Evolutionary conservation across 2,888 invertebrate genomes (phyloP).

Genomic region (Atherix ibis): DNA sequence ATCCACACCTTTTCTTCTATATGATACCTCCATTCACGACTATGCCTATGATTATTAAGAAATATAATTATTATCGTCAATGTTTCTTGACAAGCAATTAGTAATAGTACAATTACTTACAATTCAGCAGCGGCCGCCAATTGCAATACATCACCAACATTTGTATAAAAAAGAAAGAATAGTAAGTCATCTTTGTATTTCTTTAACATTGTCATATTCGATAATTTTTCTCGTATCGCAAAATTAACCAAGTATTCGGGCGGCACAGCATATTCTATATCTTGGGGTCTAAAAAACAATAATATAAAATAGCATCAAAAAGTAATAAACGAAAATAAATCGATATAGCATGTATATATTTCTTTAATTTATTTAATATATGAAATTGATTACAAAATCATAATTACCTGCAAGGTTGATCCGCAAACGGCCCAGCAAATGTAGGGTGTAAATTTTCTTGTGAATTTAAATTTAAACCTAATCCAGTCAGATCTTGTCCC

Average conservation of each 20-base stretch:
- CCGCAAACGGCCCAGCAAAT: constrained; percentile 98
- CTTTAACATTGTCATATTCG: constrained; percentile 87
- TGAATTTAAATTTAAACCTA: constrained; percentile 96
- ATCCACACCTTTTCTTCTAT: constrained; percentile 99
- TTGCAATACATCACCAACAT: constrained; percentile 95
- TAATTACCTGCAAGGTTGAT: constrained; percentile 67
- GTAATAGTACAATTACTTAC: no score
- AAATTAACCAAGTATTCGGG: constrained; percentile 97
- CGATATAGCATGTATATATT: no score
- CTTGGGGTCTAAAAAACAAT: constrained; percentile 63
- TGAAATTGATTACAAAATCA: no score
- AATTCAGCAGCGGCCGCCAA: constrained; percentile 92
- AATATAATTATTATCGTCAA: no score
- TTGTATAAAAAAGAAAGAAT: constrained; percentile 99
- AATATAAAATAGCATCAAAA: not conserved
- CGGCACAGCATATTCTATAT: constrained; percentile 96
- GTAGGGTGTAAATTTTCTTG: constrained; percentile 96
- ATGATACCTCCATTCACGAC: constrained; percentile 98
- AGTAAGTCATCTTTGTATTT: constrained; percentile 97
- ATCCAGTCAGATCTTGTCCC: constrained; percentile 93
- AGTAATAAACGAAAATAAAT: constrained; percentile 1
- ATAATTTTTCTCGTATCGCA: constrained; percentile 87
- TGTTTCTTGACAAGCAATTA: no score
- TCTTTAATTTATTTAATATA: no score
- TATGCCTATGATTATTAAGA: constrained; percentile 54